Base-by-base conservation (phyloP, 2,888 invertebrate species). In the Helleia helle region DNA sequence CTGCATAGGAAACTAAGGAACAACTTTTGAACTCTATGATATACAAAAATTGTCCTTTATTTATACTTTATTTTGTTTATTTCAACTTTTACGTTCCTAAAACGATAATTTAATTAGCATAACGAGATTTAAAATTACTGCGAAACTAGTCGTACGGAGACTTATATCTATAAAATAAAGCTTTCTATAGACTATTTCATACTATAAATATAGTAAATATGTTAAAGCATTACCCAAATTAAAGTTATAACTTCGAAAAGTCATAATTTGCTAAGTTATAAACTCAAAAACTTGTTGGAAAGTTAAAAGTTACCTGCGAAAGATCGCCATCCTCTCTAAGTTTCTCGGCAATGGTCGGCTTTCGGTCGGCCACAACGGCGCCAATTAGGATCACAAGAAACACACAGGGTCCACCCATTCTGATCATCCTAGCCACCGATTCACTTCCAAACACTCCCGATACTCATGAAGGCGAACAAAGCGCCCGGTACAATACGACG, bases 321-420 rank as follows among this genome's bases (percentile, higher is more conserved):
- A 91, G 83, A 65, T 91, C 90, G 46, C 87, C 66, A 72, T 90
- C 90, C 67, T 86, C 86, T 55, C 80, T 77, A 54, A 91, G 84
- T 77, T 89, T 90, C 66, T 90, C 89, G 51, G 87, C 80, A 46
- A 90, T 80, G 48, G 89, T 87, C 57, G 75, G 64, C 64, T 77
- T 80, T 55, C 71, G 69, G 40, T 80, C 77, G 26, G 71, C 79
- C 9, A 55, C 47, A 28, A 61, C 71, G 40, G 62, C 48, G 54
- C 68, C 63, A 39, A 62, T 53, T 45, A 68, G 71, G 62, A 75
- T 62, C 72, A 84, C 73, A 59, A 80, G 66, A 57, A 77, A 56
- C 72, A 83, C 77, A 52, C 64, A 52, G 47, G 59, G 66, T 61
- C 65, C 67, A 62, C 64, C 66, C 81, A 81, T 83, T 46, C 42